These are phyloP conservation scores for Onychomys arenicola DNA, from an alignment of 2,797 vertebrate genomes.

Conservation along the genomic window DNA sequence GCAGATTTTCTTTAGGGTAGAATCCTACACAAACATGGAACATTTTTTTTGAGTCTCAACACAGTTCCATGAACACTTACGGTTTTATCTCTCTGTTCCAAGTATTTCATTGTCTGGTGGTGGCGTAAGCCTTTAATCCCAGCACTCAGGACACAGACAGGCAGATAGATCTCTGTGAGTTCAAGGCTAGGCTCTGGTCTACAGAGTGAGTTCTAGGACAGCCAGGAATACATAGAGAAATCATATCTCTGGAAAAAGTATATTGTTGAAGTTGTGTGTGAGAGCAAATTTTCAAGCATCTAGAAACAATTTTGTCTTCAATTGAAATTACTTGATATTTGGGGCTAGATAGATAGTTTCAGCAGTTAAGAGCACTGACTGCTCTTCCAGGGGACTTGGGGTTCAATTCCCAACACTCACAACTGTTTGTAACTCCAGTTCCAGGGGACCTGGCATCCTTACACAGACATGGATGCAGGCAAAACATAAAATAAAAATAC, in stretches of 20 bases:
- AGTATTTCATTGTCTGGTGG: not conserved
- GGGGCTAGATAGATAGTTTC: not conserved
- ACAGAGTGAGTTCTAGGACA: not conserved
- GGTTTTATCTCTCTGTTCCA: slow-evolving; percentile 4
- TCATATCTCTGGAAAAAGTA: not conserved
- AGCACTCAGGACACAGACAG: not conserved
- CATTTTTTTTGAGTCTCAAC: not conserved
- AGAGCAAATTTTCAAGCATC: not conserved
- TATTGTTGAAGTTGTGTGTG: too few species aligned
- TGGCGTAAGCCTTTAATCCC: not conserved
- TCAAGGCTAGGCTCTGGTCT: not conserved
- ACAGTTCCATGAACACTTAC: not conserved
- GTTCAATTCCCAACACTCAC: not conserved
- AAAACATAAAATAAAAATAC: not conserved
- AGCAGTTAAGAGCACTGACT: not conserved
- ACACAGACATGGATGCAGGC: not conserved
- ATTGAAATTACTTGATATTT: not conserved
- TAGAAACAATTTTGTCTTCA: slow-evolving; percentile 7
- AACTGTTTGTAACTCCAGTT: not conserved
- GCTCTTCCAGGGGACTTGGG: not conserved
- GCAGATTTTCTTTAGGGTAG: not conserved
- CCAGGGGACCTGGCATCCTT: not conserved
- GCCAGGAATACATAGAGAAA: not conserved
- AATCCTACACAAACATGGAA: not conserved
- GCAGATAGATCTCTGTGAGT: not conserved